Base-by-base conservation (phyloP, 2,797 vertebrate species). In the Pogonophryne albipinna region DNA sequence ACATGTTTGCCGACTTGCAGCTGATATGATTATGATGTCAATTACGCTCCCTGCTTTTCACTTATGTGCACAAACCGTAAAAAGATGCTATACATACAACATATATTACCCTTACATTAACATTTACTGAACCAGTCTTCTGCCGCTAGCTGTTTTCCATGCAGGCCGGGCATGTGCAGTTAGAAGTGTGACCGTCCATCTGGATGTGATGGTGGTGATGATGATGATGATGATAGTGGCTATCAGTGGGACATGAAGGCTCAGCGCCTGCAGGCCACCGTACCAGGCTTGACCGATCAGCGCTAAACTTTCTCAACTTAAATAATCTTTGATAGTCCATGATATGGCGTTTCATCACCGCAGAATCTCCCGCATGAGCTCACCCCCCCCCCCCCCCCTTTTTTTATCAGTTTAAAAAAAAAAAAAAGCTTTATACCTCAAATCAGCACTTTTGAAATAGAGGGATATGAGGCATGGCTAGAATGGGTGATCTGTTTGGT, bases 11-110 rank as follows among this genome's bases (percentile, higher is more conserved):
- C 67, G 75, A 81, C 77, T 80, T 41, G 65, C 12, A 16, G 68
- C 81, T 76, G 75, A 85, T 84, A 55, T 50, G 69, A 79, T 88
- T 89, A 55, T 74, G 50, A 89, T 90, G 83, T 63, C 84, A 85
- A 89, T 58, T 71, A 73, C 2, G 20, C 55, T 50, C 19, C 23
- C 10, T 3, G 3, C 60, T 38, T 23, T 52, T 34, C 55, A 8
- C 78, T 65, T 49, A 46, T 19, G 64, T 6, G 31, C 56, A 41
- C 46, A 50, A 58, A 62, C n/a, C 23, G 23, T 23, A 74, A 34
- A 50, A 34, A 34, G 31, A 34, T 34, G 7, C 31, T 34, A 5
- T 4, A 50, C 23, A 56, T 13, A 45, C 31, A 44, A 58, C 71
- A 46, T 34, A 44, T 17, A 70, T 66, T 47, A 49, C 44, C 31